phyloP scores from a whole-genome alignment of 2,888 invertebrate genomes.

The Anarsia innoxiella region DNA sequence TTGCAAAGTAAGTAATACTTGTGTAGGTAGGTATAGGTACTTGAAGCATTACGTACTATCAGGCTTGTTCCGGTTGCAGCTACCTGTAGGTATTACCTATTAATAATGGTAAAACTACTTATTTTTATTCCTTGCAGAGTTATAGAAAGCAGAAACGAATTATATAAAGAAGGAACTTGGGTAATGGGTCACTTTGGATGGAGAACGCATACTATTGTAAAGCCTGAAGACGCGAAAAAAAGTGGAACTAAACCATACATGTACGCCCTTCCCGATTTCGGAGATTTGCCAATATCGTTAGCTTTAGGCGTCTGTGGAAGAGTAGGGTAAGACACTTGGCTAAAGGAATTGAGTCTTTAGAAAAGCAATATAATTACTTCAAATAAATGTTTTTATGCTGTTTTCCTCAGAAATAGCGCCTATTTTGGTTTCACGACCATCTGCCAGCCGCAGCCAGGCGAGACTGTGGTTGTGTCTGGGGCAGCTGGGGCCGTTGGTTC shows the following conservation, averaged over 20 bases:
- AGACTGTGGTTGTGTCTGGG: constrained; percentile 80
- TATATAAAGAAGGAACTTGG: constrained; percentile 77
- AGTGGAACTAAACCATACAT: constrained; percentile 40
- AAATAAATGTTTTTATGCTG: too few species aligned
- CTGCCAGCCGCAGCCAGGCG: constrained; percentile 79
- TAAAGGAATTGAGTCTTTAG: too few species aligned
- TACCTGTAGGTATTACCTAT: too few species aligned
- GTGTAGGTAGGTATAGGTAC: too few species aligned
- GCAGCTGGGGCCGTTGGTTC: constrained; percentile 86
- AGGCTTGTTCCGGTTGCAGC: too few species aligned
- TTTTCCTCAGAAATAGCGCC: constrained; percentile 77
- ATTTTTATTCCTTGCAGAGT: too few species aligned
- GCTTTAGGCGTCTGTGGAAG: constrained; percentile 78
- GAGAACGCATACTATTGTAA: constrained; percentile 75
- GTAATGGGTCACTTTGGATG: constrained; percentile 80
- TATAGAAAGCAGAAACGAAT: constrained; percentile 76
- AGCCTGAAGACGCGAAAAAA: constrained; percentile 42
- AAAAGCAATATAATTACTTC: too few species aligned
- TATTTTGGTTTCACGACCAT: constrained; percentile 81
- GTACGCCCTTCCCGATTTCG: constrained; percentile 70
- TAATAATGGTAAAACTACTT: too few species aligned
- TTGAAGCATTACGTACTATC: too few species aligned
- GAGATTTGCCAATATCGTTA: constrained; percentile 72
- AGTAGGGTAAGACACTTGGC: constrained; percentile 81
- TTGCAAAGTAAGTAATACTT: constrained; percentile 79